Evolutionary conservation across 2,797 vertebrate species (phyloP).

Genomic region (Eulemur albifrons): DNA sequence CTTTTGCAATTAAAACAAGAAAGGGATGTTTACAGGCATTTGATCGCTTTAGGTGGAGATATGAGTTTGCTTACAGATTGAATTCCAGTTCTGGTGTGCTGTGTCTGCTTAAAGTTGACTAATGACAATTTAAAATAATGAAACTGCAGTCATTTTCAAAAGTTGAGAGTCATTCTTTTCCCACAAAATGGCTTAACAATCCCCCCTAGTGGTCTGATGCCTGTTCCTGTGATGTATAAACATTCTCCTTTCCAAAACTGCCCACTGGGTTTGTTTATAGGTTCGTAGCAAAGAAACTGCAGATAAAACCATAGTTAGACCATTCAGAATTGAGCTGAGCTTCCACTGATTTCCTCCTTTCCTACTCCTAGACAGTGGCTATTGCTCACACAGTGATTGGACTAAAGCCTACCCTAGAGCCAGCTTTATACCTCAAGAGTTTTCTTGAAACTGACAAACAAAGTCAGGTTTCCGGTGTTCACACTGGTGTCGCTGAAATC

Average conservation of each 20-base stretch:
- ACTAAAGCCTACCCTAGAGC: background rate
- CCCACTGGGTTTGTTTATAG: background rate
- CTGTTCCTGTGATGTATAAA: background rate
- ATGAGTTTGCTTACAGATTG: constrained; percentile 48
- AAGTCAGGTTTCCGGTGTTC: background rate
- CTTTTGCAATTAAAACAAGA: constrained; percentile 73
- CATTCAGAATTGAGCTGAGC: background rate
- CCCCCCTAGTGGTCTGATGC: constrained; percentile 78
- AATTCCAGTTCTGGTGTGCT: constrained; percentile 35
- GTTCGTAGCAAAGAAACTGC: background rate
- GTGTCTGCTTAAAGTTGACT: constrained; percentile 58
- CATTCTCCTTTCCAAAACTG: background rate
- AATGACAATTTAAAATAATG: constrained; percentile 42
- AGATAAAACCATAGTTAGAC: background rate
- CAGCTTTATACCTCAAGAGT: background rate
- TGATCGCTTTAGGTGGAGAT: constrained; percentile 44
- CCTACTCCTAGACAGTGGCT: background rate
- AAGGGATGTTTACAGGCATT: constrained; percentile 65
- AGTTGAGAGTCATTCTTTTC: constrained; percentile 64
- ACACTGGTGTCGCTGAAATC: background rate
- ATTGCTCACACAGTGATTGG: background rate
- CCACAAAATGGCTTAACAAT: constrained; percentile 69
- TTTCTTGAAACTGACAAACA: background rate
- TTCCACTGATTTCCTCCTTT: background rate
- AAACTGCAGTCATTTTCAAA: constrained; percentile 41